These are phyloP conservation scores for Globodera ellingtonae DNA, from an alignment of 1,140 invertebrate species.

Conservation along the genomic window DNA sequence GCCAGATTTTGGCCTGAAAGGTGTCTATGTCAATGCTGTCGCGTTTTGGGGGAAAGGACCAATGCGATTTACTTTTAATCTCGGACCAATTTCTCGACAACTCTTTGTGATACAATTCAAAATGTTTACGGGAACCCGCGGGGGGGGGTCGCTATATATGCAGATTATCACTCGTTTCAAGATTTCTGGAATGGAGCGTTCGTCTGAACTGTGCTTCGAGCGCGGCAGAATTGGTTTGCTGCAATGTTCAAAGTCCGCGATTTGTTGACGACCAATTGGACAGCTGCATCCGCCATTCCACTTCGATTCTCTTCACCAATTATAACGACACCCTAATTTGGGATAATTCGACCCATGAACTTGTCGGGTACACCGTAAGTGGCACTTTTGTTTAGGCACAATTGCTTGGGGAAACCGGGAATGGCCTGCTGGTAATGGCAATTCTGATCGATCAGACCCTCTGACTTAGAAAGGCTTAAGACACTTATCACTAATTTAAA, in stretches of 20 bases:
- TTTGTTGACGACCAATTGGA: conserved; percentile 55
- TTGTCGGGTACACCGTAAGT: conserved; percentile 62
- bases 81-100: no score
- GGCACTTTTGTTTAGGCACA: no score
- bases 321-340: conserved; percentile 64
- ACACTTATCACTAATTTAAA: not conserved
- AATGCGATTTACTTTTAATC: no score
- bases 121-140: no score
- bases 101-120: no score
- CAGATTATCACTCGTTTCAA: conserved; percentile 18
- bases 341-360: conserved; percentile 22
- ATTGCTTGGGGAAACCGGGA: no score
- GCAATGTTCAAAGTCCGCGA: conserved; percentile 46
- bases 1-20: conserved; percentile 61
- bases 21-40: conserved; percentile 16
- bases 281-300: conserved; percentile 61
- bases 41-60: no score
- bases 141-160: no score
- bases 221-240: conserved; percentile 48
- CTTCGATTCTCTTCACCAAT: conserved; percentile 49
- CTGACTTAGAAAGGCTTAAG: no score
- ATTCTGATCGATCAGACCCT: no score
- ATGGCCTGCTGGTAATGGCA: no score
- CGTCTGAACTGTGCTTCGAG: conserved; percentile 30
- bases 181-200: conserved; percentile 57